Evolutionary conservation across 1,140 invertebrate species (phyloP), one percentile per base, ranked within the genome.

Genomic region (Ceratina australensis): DNA sequence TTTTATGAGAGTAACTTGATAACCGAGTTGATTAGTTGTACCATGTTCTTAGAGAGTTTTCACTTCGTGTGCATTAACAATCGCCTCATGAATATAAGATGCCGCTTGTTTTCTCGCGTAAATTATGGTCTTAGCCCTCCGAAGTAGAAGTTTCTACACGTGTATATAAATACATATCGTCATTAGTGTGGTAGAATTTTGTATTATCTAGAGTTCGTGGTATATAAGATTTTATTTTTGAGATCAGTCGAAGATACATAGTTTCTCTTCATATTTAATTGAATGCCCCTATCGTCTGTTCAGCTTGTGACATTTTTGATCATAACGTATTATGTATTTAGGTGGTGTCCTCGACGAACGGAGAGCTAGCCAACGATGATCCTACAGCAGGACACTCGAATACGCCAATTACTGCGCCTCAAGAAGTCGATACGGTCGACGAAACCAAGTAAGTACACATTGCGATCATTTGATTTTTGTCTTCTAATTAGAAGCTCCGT

Each of bases 341-440:
- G 97, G 98, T 99, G 94, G 97, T 99, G 83, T 98, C 97, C 91
- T 99, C 98, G 81, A 98, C 98, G 72, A 99, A 99, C 93, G 98
- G 98, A 84, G 98, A 99, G 93, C 92, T 99, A 87, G 97, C 96
- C 67, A 96, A 96, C 84, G 98, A 99, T 92, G 98, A 99, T 93
- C 98, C 97, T 28, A 98, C 97, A 61, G 98, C 97, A 86, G 98
- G 97, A 68, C 98, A 98, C 93, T 98, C 97, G 88, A 98, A 98
- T 92, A 98, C 98, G 83, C 98, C 98, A 77, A 98, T 99, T 89
- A 98, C 97, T 78, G 96, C 96, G 89, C 95, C 95, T 85, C 96
- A 97, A 91, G 98, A 99, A 94, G 96, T 98, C 56, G 98, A 99
- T 91, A 96, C 98, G 91, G 94, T 97, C 88, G 96, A 97, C 93